phyloP scores from a whole-genome alignment of 2,888 invertebrate species.

The Pyrrhosoma nymphula region DNA sequence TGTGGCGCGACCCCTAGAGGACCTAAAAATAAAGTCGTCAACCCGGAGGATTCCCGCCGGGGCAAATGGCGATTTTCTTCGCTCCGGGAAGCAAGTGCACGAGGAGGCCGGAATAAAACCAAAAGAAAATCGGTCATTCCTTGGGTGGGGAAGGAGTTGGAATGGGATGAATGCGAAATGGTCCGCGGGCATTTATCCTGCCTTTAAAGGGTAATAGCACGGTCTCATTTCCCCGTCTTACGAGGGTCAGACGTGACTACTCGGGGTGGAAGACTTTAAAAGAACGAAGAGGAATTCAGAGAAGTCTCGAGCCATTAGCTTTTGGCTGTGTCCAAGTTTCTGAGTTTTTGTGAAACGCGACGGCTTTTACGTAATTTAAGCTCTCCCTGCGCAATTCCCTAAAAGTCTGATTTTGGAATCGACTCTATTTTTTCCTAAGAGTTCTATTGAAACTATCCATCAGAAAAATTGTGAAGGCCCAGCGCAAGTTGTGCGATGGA shows the following conservation, averaged over 20 bases:
- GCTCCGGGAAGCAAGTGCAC: not conserved
- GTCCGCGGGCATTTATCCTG: constrained; percentile 23
- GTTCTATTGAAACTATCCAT: too few relatives aligned
- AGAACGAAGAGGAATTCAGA: not conserved
- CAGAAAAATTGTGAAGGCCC: too few relatives aligned
- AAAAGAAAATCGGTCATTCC: not conserved
- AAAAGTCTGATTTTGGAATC: too few relatives aligned
- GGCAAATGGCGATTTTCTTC: not conserved
- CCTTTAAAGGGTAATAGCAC: not conserved
- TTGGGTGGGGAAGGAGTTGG: not conserved
- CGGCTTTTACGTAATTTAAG: too few relatives aligned
- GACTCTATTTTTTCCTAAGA: too few relatives aligned
- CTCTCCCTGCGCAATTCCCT: too few relatives aligned
- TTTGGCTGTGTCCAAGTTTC: too few relatives aligned
- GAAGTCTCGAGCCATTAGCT: not conserved
- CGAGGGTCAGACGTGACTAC: constrained; percentile 3
- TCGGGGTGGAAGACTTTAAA: not conserved
- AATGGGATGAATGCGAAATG: constrained; percentile 3
- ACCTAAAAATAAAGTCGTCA: constrained; percentile 12
- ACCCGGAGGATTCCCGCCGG: not conserved
- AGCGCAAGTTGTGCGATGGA: too few relatives aligned
- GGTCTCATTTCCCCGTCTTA: not conserved
- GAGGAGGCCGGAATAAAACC: not conserved
- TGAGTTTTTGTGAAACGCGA: too few relatives aligned
- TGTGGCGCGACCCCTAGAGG: not conserved